Conservation (phyloP, 2,113 vertebrate genomes). For the Podiceps cristatus region DNA sequence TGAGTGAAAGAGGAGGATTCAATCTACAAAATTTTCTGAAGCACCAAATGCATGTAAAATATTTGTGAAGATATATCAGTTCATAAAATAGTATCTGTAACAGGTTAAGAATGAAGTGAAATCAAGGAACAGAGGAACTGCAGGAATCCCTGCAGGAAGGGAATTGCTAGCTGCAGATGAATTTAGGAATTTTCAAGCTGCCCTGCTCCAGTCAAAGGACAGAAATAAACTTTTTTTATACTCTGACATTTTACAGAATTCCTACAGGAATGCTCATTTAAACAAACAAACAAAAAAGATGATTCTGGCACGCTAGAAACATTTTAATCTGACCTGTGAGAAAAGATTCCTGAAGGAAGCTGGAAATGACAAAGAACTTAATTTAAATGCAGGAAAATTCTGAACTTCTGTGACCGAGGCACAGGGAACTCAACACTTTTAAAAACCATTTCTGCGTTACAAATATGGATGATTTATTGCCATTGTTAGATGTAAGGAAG, state of each 20-base stretch:
- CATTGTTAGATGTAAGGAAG: background rate
- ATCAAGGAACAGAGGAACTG: background rate
- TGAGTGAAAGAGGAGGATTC: background rate
- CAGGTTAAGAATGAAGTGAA: conserved; percentile 9
- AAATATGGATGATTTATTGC: conserved; percentile 35
- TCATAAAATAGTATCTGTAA: background rate
- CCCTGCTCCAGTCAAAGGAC: background rate
- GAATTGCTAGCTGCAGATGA: background rate
- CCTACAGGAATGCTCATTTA: conserved; percentile 32
- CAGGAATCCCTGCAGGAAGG: background rate
- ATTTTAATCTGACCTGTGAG: conserved; percentile 48
- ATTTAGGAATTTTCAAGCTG: conserved; percentile 6
- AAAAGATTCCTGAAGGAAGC: conserved; percentile 19
- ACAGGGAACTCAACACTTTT: conserved; percentile 36
- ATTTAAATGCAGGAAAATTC: conserved; percentile 39
- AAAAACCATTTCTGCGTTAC: conserved; percentile 15
- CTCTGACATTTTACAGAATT: conserved; percentile 12
- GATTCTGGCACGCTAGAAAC: conserved; percentile 3
- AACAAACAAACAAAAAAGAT: conserved; percentile 20
- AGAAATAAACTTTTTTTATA: background rate
- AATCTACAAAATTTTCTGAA: background rate
- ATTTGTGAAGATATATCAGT: background rate
- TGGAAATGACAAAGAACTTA: conserved; percentile 21
- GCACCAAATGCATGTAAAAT: background rate
- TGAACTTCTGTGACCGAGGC: conserved; percentile 33